These are phyloP conservation scores for Drosophila ogumai DNA, from an alignment of 1,140 invertebrate species.

Conservation along the genomic window DNA sequence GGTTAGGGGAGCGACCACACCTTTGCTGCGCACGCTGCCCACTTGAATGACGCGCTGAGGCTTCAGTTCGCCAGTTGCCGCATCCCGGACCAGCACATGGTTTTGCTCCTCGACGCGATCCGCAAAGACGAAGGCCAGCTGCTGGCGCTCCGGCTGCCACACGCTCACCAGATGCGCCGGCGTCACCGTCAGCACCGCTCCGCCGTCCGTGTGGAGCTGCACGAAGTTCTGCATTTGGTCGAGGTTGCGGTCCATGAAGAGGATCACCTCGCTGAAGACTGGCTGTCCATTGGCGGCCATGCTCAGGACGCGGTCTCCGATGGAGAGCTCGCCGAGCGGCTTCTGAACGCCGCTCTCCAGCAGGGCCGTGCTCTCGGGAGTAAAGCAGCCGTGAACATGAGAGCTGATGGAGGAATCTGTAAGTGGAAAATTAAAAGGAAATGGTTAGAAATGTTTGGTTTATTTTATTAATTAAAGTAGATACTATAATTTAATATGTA, in stretches of 20 bases:
- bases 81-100: slow-evolving; percentile 85
- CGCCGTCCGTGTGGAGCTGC: slow-evolving; percentile 89
- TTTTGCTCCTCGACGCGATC: slow-evolving; percentile 86
- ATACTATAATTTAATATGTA: neutral
- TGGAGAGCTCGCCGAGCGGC: slow-evolving; percentile 89
- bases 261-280: slow-evolving; percentile 93
- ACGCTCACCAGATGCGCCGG: slow-evolving; percentile 92
- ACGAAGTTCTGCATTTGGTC: slow-evolving; percentile 89
- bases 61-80: slow-evolving; percentile 85
- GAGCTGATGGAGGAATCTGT: slow-evolving; percentile 95
- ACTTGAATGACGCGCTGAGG: slow-evolving; percentile 88
- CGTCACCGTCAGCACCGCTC: slow-evolving; percentile 91
- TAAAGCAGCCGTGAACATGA: slow-evolving; percentile 94
- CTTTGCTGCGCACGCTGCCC: slow-evolving; percentile 87
- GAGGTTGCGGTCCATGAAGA: slow-evolving; percentile 94
- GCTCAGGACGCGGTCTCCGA: slow-evolving; percentile 94
- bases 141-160: slow-evolving; percentile 78
- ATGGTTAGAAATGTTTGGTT: slow-evolving; percentile 1
- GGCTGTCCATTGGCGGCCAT: slow-evolving; percentile 88
- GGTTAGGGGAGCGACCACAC: slow-evolving; percentile 96
- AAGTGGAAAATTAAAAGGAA: slow-evolving; percentile 81
- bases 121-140: slow-evolving; percentile 87
- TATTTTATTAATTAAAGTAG: neutral
- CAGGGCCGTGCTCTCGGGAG: slow-evolving; percentile 88
- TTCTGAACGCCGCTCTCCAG: slow-evolving; percentile 86